Evolutionary conservation across 2,888 invertebrate genomes (phyloP), one percentile per base, ranked within the genome.

Genomic region (Elmis aenea): DNA sequence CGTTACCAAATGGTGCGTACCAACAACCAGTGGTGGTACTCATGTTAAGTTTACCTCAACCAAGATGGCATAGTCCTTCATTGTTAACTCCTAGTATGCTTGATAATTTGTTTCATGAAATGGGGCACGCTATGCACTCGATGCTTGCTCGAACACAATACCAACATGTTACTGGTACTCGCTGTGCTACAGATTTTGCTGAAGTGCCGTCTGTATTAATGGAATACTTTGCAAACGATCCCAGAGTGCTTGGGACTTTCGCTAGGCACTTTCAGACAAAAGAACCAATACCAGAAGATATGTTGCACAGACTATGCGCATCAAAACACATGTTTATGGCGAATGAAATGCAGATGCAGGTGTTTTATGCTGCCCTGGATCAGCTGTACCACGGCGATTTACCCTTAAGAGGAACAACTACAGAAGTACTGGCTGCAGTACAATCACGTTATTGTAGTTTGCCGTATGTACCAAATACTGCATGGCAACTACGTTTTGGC

Each of bases 71-170:
- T 0, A 80, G 78, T 3, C 89, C 89, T 1, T 85, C 89, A 24
- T 70, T 95, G 31, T 72, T 99, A 33, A 78, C 82, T 13, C 87
- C 90, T 1, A 77, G 81, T 10, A 85, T 88, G 58, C 85, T 96
- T 5, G 96, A 97, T 68, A 99, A 96, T 71, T 73, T 99, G 48
- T 97, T 97, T 69, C 99, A 99, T 66, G 97, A 99, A 74, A 85
- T 94, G 84, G 99, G 99, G 0, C 99, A 99, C 72, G 99, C 97
- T 9, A 83, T 97, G 78, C 99, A 99, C 70, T 95, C 96, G 10
- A 96, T 99, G 94, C 70, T 99, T 50, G 99, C 92, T 2, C 77
- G 95, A 45, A 95, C 96, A 0, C 77, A 80, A 42, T 91, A 95
- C 70, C 44, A 44, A 13, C 44, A 44, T 24, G 36, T 44, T 1